A percentile compares a stretch with the other conserved stretches of the same genome.
phyloP scores from a whole-genome alignment of 2,888 invertebrate species.

The Torymus aiolomorphi region DNA sequence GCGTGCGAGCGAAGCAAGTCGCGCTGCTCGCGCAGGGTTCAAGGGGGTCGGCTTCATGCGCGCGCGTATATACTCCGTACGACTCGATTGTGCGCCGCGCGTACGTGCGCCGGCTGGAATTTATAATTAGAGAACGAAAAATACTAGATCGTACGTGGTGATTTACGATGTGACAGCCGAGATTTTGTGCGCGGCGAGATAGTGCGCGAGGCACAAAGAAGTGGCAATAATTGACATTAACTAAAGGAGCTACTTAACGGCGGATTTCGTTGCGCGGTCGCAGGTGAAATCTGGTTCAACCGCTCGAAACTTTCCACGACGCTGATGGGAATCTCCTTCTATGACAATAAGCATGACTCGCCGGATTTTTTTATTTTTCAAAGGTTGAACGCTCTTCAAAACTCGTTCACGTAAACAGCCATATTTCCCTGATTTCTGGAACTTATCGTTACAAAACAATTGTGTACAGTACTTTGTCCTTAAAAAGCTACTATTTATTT shows the following conservation, averaged over 20 bases:
- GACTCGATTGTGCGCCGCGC: neutral
- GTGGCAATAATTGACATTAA: slow-evolving; percentile 51
- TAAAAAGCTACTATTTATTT: no score
- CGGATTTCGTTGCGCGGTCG: slow-evolving; percentile 11
- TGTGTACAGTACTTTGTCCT: no score
- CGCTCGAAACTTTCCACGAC: slow-evolving; percentile 47
- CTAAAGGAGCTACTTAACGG: slow-evolving; percentile 38
- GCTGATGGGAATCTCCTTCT: slow-evolving; percentile 46
- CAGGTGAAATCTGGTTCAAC: slow-evolving; percentile 53
- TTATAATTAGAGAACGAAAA: no score
- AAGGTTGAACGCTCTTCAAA: slow-evolving; percentile 41
- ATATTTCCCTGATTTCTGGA: neutral
- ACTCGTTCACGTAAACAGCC: slow-evolving; percentile 42
- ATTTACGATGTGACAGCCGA: slow-evolving; percentile 42
- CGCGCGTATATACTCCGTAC: no score
- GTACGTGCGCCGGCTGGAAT: neutral
- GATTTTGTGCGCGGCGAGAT: slow-evolving; percentile 34
- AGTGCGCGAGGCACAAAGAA: slow-evolving; percentile 22
- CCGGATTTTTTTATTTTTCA: slow-evolving; percentile 39
- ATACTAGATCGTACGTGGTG: slow-evolving; percentile 26
- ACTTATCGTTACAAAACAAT: no score
- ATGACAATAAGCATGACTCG: slow-evolving; percentile 41
- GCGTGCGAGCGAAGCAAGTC: slow-evolving; percentile 48
- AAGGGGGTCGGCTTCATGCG: slow-evolving; percentile 54
- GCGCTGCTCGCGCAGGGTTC: slow-evolving; percentile 42